phyloP scores from a whole-genome alignment of 1,140 invertebrate species.

The Sminthurides bifidus region DNA sequence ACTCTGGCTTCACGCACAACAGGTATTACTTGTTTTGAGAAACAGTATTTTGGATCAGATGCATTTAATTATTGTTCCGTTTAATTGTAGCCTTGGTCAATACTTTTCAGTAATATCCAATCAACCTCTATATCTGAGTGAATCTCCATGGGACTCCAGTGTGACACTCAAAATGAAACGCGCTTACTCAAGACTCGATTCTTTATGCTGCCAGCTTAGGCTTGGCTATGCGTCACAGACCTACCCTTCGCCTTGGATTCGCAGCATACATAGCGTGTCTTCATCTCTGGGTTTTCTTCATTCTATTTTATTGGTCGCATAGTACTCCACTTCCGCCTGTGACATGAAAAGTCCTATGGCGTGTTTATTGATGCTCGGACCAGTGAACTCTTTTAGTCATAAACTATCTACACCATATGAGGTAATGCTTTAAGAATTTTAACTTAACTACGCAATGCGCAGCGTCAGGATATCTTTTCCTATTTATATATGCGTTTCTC shows the following conservation, averaged over 20 bases:
- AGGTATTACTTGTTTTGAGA: neutral
- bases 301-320: slow-evolving; percentile 27
- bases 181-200: slow-evolving; percentile 21
- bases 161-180: slow-evolving; percentile 21
- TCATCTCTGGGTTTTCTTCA: slow-evolving; percentile 29
- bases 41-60: neutral
- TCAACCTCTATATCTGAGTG: slow-evolving; percentile 27
- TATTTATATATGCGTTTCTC: too few relatives aligned
- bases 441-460: too few relatives aligned
- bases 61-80: neutral
- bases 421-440: too few relatives aligned
- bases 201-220: slow-evolving; percentile 28
- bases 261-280: slow-evolving; percentile 22
- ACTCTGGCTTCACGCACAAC: neutral
- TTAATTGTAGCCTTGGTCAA: too few relatives aligned
- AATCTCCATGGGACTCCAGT: slow-evolving; percentile 30
- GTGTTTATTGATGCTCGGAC: neutral
- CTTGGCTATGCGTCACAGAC: slow-evolving; percentile 25
- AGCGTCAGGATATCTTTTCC: too few relatives aligned
- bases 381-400: too few relatives aligned
- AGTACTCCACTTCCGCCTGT: slow-evolving; percentile 6
- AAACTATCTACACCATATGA: too few relatives aligned
- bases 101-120: slow-evolving; percentile 30
- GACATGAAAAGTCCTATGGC: neutral
- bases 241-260: slow-evolving; percentile 27